These are phyloP conservation scores for Hyposmocoma kahamanoa DNA, from an alignment of 1,140 invertebrate genomes.

Conservation along the genomic window DNA sequence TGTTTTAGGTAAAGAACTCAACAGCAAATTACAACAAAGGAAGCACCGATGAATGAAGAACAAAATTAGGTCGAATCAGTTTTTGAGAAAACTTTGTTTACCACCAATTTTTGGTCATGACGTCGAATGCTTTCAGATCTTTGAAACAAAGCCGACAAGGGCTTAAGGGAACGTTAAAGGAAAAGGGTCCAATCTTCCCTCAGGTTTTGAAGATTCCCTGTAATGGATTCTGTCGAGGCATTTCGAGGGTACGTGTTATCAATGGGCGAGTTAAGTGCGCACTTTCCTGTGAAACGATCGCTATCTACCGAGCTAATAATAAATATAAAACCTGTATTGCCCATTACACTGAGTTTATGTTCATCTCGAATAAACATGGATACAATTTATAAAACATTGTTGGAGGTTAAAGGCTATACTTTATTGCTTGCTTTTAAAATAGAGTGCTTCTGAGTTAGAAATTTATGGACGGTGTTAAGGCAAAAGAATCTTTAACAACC, in stretches of 20 bases:
- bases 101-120: background rate
- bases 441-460: no score
- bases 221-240: constrained; percentile 15
- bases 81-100: no score
- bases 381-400: constrained; percentile 26
- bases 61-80: no score
- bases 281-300: constrained; percentile 43
- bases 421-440: no score
- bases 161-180: constrained; percentile 4
- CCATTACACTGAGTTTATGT: constrained; percentile 35
- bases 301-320: constrained; percentile 45
- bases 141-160: background rate
- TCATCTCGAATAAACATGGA: constrained; percentile 28
- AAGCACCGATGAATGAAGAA: no score
- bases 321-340: constrained; percentile 43
- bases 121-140: background rate
- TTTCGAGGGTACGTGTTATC: constrained; percentile 15
- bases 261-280: constrained; percentile 37
- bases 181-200: background rate
- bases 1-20: no score
- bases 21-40: no score
- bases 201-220: constrained; percentile 9
- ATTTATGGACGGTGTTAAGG: no score
- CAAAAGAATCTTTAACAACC: no score
- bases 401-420: no score